Conservation (phyloP, 2,797 vertebrate species). For the Catharus ustulatus region DNA sequence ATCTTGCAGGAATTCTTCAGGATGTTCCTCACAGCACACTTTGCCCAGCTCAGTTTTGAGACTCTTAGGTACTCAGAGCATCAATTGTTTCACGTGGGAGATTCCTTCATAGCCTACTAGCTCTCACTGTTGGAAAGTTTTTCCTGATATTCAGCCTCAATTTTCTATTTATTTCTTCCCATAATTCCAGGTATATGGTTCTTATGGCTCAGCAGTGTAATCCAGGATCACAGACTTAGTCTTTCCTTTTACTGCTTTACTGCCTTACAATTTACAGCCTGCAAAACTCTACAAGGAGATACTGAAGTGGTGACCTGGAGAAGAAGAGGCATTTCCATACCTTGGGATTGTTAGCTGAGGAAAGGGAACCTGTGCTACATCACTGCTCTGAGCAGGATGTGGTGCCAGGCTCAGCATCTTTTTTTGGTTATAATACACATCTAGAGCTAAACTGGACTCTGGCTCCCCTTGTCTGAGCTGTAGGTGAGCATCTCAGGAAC, state of each 20-base stretch:
- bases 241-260: slow-evolving; percentile 18
- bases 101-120: not conserved
- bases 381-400: not conserved
- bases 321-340: not conserved
- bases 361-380: not conserved
- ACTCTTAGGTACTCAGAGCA: not conserved
- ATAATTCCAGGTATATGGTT: not conserved
- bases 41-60: not conserved
- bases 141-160: not conserved
- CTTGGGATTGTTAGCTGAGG: not conserved
- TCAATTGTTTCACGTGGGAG: not conserved
- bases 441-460: not conserved
- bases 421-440: not conserved
- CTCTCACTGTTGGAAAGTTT: not conserved
- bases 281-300: not conserved
- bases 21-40: not conserved
- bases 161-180: slow-evolving; percentile 14
- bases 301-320: not conserved
- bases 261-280: not conserved
- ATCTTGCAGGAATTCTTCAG: not conserved
- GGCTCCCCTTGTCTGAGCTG: not conserved
- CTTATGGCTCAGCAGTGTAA: not conserved
- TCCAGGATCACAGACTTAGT: not conserved
- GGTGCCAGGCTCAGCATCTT: not conserved
- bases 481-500: not conserved